Base-by-base conservation (phyloP, 2,888 invertebrate species). In the Galeruca laticollis region DNA sequence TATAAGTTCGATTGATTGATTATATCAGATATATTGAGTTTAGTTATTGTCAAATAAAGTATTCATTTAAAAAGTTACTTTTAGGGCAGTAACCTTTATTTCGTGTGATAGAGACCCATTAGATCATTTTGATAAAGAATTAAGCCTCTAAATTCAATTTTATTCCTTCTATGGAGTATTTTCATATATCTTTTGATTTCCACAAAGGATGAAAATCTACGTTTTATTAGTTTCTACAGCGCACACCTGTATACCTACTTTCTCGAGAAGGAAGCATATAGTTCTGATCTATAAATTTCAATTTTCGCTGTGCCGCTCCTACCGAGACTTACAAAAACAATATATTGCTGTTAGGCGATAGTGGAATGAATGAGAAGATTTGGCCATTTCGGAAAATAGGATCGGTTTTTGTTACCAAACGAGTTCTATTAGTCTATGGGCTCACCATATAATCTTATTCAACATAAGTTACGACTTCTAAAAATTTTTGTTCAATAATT, bases 341-440 rank as follows among this genome's bases (percentile, higher is more conserved):
- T 78, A 76, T 71, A 77, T 79, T 79, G 75, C 76, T 74, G 78
- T 79, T 79, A 79, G 77, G 75, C 75, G 72, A 75, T 72, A 76
- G 75, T 73, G 70, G 73, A 78, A 79, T 72, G 74, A 77, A 79
- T 79, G 77, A 78, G 54, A 51, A 49, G 66, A 66, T 51, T 66
- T 60, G 59, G 35, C 59, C 51, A 60, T 31, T 54, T 5, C 31
- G 3, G 54, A 63, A 56, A 54, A 63, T 63, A 56, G 63, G 15
- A 59, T 49, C 51, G 13, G 59, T 65, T 56, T 52, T 31, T 5
- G 37, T n/a, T 33, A 21, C 10, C 18, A 52, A 54, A 43, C 54
- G 18, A 63, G 43, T 15, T 54, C 9, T 26, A 43, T 43, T 63
- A 56, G 54, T 54, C 26, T 9, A 11, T 43, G 43, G 20, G 63